Conservation (phyloP, 2,888 invertebrate species). For the Trissoscelio sp. region DNA sequence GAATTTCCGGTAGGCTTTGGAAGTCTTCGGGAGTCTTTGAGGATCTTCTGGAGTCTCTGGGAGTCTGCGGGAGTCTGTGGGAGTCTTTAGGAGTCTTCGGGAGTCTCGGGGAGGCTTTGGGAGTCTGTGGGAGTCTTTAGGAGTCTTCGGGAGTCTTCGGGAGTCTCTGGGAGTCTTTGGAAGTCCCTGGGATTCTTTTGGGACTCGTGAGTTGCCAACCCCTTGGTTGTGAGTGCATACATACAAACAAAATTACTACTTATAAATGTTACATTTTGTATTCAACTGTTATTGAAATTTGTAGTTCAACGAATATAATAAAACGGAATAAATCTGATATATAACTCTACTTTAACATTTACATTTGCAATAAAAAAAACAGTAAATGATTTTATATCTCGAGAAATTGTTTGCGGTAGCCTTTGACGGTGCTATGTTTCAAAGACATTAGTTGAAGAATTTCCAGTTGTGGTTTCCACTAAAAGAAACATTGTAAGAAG, state of each 20-base stretch:
- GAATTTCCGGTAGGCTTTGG: too few relatives aligned
- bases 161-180: neutral
- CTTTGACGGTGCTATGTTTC: neutral
- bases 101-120: too few relatives aligned
- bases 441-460: neutral
- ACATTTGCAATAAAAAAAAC: neutral
- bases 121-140: too few relatives aligned
- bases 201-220: too few relatives aligned
- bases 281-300: neutral
- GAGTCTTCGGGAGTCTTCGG: neutral
- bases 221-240: too few relatives aligned
- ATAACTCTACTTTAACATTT: neutral
- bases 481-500: neutral
- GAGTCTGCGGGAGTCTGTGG: too few relatives aligned
- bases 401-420: neutral
- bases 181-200: neutral
- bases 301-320: neutral
- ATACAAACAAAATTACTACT: too few relatives aligned
- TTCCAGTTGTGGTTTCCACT: neutral
- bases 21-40: too few relatives aligned
- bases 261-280: too few relatives aligned
- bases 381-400: neutral
- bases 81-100: too few relatives aligned
- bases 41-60: too few relatives aligned
- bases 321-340: neutral